phyloP scores from a whole-genome alignment of 2,113 vertebrate genomes.

The Vulpes ferrilata region DNA sequence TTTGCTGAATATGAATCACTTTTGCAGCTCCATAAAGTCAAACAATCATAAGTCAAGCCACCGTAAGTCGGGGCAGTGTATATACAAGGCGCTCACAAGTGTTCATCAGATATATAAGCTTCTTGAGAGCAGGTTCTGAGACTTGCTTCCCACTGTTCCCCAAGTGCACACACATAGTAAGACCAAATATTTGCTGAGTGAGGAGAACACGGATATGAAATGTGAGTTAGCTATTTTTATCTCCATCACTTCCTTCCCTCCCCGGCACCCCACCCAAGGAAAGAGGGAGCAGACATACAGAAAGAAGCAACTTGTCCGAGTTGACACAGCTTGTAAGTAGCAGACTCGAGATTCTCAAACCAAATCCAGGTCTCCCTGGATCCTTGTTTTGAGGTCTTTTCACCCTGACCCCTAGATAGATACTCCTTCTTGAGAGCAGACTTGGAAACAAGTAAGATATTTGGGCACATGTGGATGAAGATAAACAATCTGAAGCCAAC shows the following conservation, averaged over 20 bases:
- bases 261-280: not conserved
- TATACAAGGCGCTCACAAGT: not conserved
- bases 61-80: not conserved
- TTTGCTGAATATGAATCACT: not conserved
- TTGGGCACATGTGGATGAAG: not conserved
- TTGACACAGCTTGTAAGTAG: not conserved
- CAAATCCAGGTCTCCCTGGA: not conserved
- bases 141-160: not conserved
- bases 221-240: not conserved
- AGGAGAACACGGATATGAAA: not conserved
- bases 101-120: not conserved
- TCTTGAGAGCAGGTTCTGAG: not conserved
- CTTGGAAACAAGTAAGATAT: not conserved
- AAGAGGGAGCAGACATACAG: not conserved
- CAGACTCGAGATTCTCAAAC: not conserved
- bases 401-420: not conserved
- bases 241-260: not conserved
- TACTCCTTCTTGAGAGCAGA: not conserved
- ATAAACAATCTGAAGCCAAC: not conserved
- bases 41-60: not conserved
- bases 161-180: not conserved
- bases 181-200: not conserved
- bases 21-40: not conserved
- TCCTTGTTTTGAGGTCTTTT: not conserved
- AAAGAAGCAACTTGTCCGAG: not conserved